Evolutionary conservation across 2,888 invertebrate genomes (phyloP).

Genomic region (Falcaria lacertinaria): DNA sequence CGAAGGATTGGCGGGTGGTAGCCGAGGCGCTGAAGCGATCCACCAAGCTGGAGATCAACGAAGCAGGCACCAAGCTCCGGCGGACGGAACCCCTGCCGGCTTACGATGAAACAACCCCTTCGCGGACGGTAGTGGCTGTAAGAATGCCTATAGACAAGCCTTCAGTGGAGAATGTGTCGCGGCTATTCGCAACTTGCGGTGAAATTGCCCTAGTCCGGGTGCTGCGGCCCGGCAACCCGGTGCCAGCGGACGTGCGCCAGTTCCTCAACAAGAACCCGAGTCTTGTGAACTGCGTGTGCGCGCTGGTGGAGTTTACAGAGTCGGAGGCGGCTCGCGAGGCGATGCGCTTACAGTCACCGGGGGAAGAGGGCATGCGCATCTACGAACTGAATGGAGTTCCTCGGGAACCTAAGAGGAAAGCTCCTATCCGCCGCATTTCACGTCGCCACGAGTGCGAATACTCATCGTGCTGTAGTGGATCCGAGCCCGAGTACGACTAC

Average conservation of each 20-base stretch:
- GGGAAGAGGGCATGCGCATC: slow-evolving; percentile 83
- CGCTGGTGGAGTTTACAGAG: slow-evolving; percentile 93
- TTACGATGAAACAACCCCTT: slow-evolving; percentile 95
- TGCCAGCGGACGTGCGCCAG: slow-evolving; percentile 94
- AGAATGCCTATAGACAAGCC: slow-evolving; percentile 91
- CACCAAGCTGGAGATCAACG: slow-evolving; percentile 91
- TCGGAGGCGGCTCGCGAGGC: slow-evolving; percentile 92
- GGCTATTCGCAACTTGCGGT: slow-evolving; percentile 92
- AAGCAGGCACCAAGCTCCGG: slow-evolving; percentile 93
- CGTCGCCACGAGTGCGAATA: slow-evolving; percentile 83
- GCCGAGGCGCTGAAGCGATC: slow-evolving; percentile 90
- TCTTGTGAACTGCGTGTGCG: slow-evolving; percentile 91
- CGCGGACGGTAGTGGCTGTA: slow-evolving; percentile 93
- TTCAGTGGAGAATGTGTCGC: slow-evolving; percentile 94
- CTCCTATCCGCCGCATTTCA: slow-evolving; percentile 78
- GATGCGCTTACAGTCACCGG: slow-evolving; percentile 81
- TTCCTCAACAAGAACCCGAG: slow-evolving; percentile 95
- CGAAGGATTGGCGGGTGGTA: slow-evolving; percentile 96
- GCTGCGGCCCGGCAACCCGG: slow-evolving; percentile 91
- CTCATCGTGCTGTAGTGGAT: slow-evolving; percentile 75
- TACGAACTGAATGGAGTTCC: slow-evolving; percentile 87
- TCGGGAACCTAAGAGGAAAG: slow-evolving; percentile 87
- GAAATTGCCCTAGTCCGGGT: slow-evolving; percentile 94
- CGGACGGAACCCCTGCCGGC: slow-evolving; percentile 91
- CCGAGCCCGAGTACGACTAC: slow-evolving; percentile 71